phyloP scores from a whole-genome alignment of 2,113 vertebrate genomes.

The Sander lucioperca region DNA sequence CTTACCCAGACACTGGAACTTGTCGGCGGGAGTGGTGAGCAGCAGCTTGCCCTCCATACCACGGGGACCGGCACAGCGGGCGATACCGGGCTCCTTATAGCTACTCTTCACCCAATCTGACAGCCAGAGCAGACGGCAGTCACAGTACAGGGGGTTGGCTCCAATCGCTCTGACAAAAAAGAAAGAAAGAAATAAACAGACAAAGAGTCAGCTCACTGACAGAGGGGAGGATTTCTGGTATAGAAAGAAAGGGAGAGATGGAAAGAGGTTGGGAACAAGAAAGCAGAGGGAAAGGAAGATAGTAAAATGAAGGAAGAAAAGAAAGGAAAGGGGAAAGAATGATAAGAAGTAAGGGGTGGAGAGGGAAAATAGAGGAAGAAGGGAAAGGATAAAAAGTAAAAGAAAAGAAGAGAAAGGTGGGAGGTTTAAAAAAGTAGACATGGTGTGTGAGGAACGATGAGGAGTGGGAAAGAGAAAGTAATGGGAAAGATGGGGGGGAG shows the following conservation, averaged over 20 bases:
- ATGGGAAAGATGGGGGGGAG: too few relatives aligned
- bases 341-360: background rate
- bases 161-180: constrained; percentile 88
- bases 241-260: background rate
- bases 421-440: background rate
- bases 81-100: constrained; percentile 98
- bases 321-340: background rate
- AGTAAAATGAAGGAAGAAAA: background rate
- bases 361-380: background rate
- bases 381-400: background rate
- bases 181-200: background rate
- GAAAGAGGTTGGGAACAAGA: background rate
- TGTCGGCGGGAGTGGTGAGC: constrained; percentile 95
- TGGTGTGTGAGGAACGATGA: background rate
- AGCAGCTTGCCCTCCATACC: constrained; percentile 97
- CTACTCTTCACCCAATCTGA: constrained; percentile 98
- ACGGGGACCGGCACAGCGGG: constrained; percentile 91
- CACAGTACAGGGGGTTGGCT: constrained; percentile 96
- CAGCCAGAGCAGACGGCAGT: constrained; percentile 96
- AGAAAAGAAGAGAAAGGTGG: background rate
- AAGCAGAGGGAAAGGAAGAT: background rate
- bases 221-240: background rate
- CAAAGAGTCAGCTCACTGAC: background rate
- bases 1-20: constrained; percentile 91
- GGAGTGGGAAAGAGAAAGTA: background rate